Evolutionary conservation across 1,140 invertebrate genomes (phyloP), one percentile per base, ranked within the genome.

Genomic region (Solen grandis): DNA sequence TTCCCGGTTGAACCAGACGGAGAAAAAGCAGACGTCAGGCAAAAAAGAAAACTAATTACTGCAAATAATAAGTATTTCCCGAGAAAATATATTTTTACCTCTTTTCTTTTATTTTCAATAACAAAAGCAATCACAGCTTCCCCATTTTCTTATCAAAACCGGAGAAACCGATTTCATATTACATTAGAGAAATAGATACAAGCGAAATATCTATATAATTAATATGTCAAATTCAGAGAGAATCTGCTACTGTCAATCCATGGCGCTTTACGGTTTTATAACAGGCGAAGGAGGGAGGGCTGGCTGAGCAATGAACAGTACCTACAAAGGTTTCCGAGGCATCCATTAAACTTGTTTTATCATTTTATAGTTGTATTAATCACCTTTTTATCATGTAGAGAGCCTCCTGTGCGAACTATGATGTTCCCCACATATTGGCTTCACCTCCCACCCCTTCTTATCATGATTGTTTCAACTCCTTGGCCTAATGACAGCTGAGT

Each of bases 361-460:
- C 75, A 57, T 25, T 78, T 50, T 69, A 69, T 78, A 60, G 75
- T 59, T 78, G 75, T 69, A 55, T 66, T 69, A 78, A 68, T 68
- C 75, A 68, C 50, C 35, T 41, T 29, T 60, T 78, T 78, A 78
- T 78, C 75, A 78, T 66, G 75, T 60, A 55, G 46, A 46, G n/a
- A 69, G 63, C 13, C 38, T 65, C 73, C 59, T 38, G 52, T 52
- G 50, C 36, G 73, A 76, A 63, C 41, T 63, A 76, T 65, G 73
- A 76, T 65, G 35, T 41, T 46, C 41, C 16, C 31, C 65, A 38
- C 73, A 65, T 76, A 65, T 76, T 63, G 73, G 41, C 52, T 76
- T 65, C 73, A 63, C 60, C 70, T 60, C 70, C 70, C 70, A 41
- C 70, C 62, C 38, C 4, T 5, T 33, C 5, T 60, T 60, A 60